Conservation (phyloP, 2,113 vertebrate genomes). For the Xiphophorus couchianus region DNA sequence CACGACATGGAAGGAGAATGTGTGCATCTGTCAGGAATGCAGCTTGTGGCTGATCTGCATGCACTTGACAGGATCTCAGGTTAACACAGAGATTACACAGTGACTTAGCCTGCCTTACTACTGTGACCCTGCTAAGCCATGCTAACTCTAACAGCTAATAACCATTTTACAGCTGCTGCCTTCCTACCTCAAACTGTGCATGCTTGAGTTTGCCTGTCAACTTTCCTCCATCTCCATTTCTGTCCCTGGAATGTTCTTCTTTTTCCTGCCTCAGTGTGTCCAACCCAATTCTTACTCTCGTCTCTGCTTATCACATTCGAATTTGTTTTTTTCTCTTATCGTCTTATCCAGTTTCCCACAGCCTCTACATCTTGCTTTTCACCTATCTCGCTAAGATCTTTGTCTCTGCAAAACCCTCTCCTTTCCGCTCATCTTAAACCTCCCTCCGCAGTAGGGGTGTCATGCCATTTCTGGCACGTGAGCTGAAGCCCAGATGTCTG, state of each 20-base stretch:
- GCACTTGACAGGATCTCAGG: constrained; percentile 56
- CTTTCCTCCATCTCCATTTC: constrained; percentile 14
- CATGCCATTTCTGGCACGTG: constrained; percentile 64
- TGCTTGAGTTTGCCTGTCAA: constrained; percentile 24
- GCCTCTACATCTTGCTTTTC: constrained; percentile 12
- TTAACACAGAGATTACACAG: constrained; percentile 66
- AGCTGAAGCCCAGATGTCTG: constrained; percentile 71
- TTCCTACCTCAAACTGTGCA: constrained; percentile 28
- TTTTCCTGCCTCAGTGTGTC: constrained; percentile 17
- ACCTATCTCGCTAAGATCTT: constrained; percentile 22
- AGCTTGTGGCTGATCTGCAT: constrained; percentile 48
- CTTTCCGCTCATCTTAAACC: neutral
- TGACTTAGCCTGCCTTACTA: constrained; percentile 52
- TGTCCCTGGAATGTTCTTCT: constrained; percentile 26
- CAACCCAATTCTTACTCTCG: neutral
- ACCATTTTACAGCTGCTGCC: constrained; percentile 34
- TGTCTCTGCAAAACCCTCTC: constrained; percentile 14
- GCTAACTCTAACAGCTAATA: constrained; percentile 63
- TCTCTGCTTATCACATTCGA: constrained; percentile 4
- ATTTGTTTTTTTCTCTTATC: neutral
- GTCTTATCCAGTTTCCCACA: neutral
- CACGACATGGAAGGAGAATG: neutral
- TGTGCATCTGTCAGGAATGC: neutral
- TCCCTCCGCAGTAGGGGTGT: constrained; percentile 43
- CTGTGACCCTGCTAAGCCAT: constrained; percentile 56